These are phyloP conservation scores for Vidua chalybeata DNA, from an alignment of 2,113 vertebrate species.

Conservation along the genomic window DNA sequence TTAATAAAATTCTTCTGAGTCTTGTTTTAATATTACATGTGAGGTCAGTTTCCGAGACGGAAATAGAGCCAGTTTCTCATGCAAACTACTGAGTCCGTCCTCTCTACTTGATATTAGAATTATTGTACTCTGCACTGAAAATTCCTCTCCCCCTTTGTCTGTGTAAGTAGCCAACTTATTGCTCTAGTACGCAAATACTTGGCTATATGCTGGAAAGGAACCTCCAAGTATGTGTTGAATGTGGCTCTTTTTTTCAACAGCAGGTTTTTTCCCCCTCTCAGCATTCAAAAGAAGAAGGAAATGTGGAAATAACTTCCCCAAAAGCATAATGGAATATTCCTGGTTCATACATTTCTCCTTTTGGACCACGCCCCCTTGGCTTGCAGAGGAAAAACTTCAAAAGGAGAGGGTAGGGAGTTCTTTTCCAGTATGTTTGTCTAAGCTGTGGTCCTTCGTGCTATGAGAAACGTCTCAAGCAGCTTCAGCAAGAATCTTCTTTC, in stretches of 20 bases:
- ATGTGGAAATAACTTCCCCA: neutral
- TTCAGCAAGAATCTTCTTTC: neutral
- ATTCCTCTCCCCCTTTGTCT: neutral
- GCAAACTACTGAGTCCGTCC: neutral
- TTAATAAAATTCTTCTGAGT: neutral
- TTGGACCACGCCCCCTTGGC: neutral
- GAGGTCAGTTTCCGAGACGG: neutral
- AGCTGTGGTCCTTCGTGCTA: constrained; percentile 22
- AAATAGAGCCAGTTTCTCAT: neutral
- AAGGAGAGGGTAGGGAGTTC: constrained; percentile 12
- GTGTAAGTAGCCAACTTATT: neutral
- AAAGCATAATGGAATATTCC: neutral
- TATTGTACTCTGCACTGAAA: neutral
- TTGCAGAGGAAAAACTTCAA: constrained; percentile 3
- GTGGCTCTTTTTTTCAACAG: neutral
- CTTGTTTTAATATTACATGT: neutral
- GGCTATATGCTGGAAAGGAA: neutral
- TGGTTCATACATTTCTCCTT: neutral
- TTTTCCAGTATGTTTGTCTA: neutral
- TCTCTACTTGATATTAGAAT: neutral
- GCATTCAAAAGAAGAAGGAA: neutral
- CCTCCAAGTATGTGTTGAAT: neutral
- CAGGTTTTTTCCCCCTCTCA: neutral
- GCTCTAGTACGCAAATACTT: neutral
- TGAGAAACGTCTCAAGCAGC: neutral